Evolutionary conservation across 2,113 vertebrate genomes (phyloP).

Genomic region (Fulica atra): DNA sequence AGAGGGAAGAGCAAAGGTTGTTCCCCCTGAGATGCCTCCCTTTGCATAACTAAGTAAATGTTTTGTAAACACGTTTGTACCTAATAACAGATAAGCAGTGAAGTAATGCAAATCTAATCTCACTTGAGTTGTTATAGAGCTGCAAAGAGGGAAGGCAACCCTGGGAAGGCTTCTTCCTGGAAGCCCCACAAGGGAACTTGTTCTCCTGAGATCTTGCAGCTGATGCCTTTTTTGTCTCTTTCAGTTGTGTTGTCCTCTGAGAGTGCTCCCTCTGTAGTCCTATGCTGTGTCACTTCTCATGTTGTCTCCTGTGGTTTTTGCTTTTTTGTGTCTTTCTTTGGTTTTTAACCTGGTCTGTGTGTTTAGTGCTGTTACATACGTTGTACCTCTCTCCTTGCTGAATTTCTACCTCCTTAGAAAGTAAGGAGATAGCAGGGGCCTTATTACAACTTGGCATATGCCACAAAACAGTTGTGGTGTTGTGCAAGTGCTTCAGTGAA

Average conservation of each 20-base stretch:
- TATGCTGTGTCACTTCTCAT: not conserved
- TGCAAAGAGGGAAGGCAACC: slow-evolving; percentile 26
- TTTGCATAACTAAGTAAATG: slow-evolving; percentile 50
- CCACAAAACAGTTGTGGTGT: not conserved
- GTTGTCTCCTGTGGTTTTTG: not conserved
- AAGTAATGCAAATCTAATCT: slow-evolving; percentile 25
- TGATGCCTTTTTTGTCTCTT: not conserved
- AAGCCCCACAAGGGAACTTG: slow-evolving; percentile 1
- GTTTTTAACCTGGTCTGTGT: not conserved
- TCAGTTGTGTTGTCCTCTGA: not conserved
- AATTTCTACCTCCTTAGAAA: not conserved
- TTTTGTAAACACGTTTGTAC: slow-evolving; percentile 56
- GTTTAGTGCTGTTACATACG: not conserved
- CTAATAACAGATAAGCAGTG: slow-evolving; percentile 55
- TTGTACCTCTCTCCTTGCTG: not conserved
- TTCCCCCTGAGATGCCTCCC: not conserved
- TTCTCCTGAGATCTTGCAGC: not conserved
- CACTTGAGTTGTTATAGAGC: not conserved
- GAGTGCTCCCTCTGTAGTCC: not conserved
- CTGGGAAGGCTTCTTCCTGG: slow-evolving; percentile 32
- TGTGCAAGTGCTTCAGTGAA: not conserved
- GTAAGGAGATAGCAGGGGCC: not conserved
- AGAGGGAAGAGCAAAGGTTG: slow-evolving; percentile 39
- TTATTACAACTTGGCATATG: not conserved
- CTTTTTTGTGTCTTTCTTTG: not conserved